Conservation (phyloP, 2,113 vertebrate species). For the Holacanthus passer region DNA sequence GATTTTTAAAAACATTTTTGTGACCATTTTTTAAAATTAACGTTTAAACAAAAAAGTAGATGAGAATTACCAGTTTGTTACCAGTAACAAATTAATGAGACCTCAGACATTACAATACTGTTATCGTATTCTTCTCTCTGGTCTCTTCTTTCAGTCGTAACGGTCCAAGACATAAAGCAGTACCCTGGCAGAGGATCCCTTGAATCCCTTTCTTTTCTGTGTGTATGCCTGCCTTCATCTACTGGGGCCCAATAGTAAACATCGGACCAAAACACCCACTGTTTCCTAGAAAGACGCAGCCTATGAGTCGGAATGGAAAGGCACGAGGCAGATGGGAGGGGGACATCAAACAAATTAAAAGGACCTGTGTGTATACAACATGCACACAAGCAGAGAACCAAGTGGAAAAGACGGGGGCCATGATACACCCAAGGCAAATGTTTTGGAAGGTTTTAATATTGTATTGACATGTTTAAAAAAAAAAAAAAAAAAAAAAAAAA, state of each 20-base stretch:
- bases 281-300: constrained; percentile 79
- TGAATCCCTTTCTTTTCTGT: constrained; percentile 14
- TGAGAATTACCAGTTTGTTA: background rate
- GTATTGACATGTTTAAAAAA: constrained; percentile 54
- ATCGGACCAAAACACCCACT: constrained; percentile 70
- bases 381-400: constrained; percentile 25
- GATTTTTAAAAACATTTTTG: background rate
- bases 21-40: background rate
- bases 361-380: constrained; percentile 69
- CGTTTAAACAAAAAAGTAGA: background rate
- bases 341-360: constrained; percentile 85
- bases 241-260: constrained; percentile 67
- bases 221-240: constrained; percentile 47
- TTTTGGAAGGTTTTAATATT: constrained; percentile 77
- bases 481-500: constrained; percentile 6
- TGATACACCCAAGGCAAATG: constrained; percentile 73
- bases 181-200: background rate
- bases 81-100: background rate
- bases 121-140: background rate
- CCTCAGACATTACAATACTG: background rate
- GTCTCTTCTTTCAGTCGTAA: background rate
- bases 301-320: constrained; percentile 71
- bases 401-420: constrained; percentile 59
- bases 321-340: constrained; percentile 68
- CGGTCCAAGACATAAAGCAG: background rate